Percentiles rank a stretch among this genome's conserved stretches.
phyloP scores from a whole-genome alignment of 1,140 invertebrate species.

The Formica exsecta region DNA sequence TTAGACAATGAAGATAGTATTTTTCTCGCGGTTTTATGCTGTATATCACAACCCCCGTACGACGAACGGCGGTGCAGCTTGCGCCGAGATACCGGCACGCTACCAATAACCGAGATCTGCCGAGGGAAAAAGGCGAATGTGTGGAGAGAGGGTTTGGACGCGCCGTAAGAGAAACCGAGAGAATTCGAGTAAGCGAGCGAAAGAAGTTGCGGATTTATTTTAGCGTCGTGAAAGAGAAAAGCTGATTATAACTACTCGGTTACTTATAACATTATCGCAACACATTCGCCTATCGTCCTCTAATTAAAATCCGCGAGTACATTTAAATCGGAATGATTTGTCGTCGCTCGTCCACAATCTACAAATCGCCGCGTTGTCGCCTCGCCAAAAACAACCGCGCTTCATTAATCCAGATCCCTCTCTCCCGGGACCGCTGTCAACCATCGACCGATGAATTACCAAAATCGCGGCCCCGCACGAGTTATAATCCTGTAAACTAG shows the following conservation, averaged over 20 bases:
- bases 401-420: slow-evolving; percentile 32
- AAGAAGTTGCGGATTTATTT: slow-evolving; percentile 79
- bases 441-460: slow-evolving; percentile 36
- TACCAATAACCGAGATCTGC: slow-evolving; percentile 77
- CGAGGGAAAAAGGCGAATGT: slow-evolving; percentile 64
- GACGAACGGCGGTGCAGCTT: slow-evolving; percentile 69
- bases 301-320: background rate
- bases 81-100: slow-evolving; percentile 76
- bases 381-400: slow-evolving; percentile 36
- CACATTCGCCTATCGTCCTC: background rate
- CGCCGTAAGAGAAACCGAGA: slow-evolving; percentile 43
- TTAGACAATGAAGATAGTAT: slow-evolving; percentile 85
- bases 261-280: slow-evolving; percentile 22
- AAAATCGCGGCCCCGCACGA: slow-evolving; percentile 26
- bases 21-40: slow-evolving; percentile 83
- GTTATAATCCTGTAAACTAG: slow-evolving; percentile 58
- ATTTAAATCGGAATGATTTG: slow-evolving; percentile 26
- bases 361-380: slow-evolving; percentile 21
- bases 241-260: slow-evolving; percentile 72
- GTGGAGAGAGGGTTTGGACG: slow-evolving; percentile 46
- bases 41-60: slow-evolving; percentile 77
- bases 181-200: background rate
- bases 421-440: slow-evolving; percentile 36
- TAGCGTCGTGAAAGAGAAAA: slow-evolving; percentile 68
- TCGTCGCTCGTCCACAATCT: slow-evolving; percentile 32